Base-by-base conservation (phyloP, 2,113 vertebrate genomes). In the Calypte anna region DNA sequence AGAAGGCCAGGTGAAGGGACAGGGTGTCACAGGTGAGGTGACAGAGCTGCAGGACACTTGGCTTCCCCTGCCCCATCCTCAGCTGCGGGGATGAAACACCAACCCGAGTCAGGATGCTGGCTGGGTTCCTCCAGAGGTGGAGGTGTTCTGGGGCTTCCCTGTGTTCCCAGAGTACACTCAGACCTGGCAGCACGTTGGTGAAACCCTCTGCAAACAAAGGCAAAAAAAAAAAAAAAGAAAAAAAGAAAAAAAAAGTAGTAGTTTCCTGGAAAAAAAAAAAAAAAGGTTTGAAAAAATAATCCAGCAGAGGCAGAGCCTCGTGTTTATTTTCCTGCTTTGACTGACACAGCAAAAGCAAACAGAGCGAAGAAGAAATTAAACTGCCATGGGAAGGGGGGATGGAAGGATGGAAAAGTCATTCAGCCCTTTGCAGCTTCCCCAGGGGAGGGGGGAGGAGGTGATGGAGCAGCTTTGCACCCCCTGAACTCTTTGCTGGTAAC, bases 291-390 rank as follows among this genome's bases (percentile, higher is more conserved):
- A 72, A 90, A 96, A 97, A 96, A 94, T 67, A 94, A 96, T 91
- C 90, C 86, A 81, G 82, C 66, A 27, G 86, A 95, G 57, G 64
- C 90, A 89, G 68, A 95, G 69, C 57, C 62, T 54, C 1, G 0
- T 72, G 96, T 96, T 97, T 96, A 95, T 96, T 95, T 96, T 94
- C 94, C 94, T 95, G 91, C 83, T 88, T 77, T 96, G 96, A 97
- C 75, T 87, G 94, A 95, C 95, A 83, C 31, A 50, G 94, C 68
- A 81, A 74, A 97, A 96, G 88, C 95, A 96, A 97, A 97, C 86
- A 96, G 79, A 86, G 17, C 0, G 1, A 78, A 82, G 50, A 78
- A 92, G 88, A 73, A 94, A 96, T 78, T n/a, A 90, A 96, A 91
- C 72, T 92, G 93, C 76, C 92, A 94, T 48, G 92, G 91, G 85